A percentile compares a stretch with the other conserved stretches of the same genome.
These are phyloP conservation scores for Polypedilum vanderplanki DNA, from an alignment of 1,140 invertebrate genomes.

Conservation along the genomic window DNA sequence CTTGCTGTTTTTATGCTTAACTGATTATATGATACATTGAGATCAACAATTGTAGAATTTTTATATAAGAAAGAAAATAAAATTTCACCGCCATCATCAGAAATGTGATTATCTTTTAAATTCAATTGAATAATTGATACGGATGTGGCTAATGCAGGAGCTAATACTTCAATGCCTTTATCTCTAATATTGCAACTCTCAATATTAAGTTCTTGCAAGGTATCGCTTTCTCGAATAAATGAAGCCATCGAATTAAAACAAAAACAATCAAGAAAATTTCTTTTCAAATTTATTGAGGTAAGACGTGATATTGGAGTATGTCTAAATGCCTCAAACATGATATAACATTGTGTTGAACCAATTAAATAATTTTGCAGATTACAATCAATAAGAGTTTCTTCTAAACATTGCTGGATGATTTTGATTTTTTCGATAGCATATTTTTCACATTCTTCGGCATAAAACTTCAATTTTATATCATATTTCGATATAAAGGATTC, in stretches of 20 bases:
- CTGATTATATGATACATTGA: neutral
- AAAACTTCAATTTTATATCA: conserved; percentile 1
- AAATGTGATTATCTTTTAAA: neutral
- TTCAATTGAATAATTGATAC: neutral
- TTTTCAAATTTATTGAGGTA: neutral
- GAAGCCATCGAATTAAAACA: neutral
- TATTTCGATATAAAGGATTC: neutral
- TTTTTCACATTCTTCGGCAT: neutral
- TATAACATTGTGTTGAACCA: neutral
- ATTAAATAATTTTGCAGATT: neutral
- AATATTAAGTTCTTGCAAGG: neutral
- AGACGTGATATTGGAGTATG: neutral
- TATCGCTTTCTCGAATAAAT: neutral
- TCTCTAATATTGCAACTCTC: neutral
- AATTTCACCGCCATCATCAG: neutral
- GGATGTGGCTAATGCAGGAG: neutral
- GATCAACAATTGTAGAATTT: neutral
- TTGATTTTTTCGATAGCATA: neutral
- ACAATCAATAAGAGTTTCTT: neutral
- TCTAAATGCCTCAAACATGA: neutral
- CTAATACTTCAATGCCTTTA: neutral
- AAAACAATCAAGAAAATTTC: neutral
- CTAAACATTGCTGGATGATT: neutral
- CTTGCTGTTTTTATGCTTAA: neutral
- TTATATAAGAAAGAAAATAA: neutral